Evolutionary conservation across 2,797 vertebrate species (phyloP).

Genomic region (Crenuchus spilurus): DNA sequence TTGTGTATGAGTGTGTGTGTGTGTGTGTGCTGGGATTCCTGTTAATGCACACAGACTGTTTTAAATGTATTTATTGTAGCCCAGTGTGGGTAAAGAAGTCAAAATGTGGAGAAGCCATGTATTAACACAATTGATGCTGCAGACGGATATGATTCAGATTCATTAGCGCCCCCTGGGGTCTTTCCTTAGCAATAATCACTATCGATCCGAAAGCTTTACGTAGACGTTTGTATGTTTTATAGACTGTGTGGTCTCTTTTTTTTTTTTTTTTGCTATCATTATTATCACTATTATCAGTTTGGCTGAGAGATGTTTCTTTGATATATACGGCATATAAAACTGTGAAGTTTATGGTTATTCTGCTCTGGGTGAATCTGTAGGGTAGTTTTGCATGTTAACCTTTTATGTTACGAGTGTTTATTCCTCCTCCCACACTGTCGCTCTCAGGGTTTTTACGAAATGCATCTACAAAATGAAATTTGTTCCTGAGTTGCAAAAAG

Average conservation of each 20-base stretch:
- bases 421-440: conserved; percentile 64
- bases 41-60: conserved; percentile 71
- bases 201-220: conserved; percentile 94
- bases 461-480: conserved; percentile 67
- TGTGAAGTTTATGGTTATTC: conserved; percentile 97
- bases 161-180: conserved; percentile 69
- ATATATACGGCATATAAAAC: conserved; percentile 82
- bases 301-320: conserved; percentile 76
- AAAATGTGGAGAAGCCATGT: conserved; percentile 88
- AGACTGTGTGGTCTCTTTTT: conserved; percentile 81
- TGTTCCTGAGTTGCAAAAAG: conserved; percentile 86
- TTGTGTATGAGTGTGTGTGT: conserved; percentile 42
- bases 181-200: conserved; percentile 88
- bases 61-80: conserved; percentile 81
- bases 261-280: conserved; percentile 66
- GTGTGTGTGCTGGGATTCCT: conserved; percentile 62
- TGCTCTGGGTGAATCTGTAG: conserved; percentile 92
- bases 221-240: conserved; percentile 82
- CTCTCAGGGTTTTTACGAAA: conserved; percentile 94
- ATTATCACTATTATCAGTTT: conserved; percentile 77
- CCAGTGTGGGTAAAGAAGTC: conserved; percentile 62
- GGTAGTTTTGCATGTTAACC: conserved; percentile 93
- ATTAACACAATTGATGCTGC: conserved; percentile 81
- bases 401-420: conserved; percentile 76
- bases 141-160: conserved; percentile 68